Evolutionary conservation across 2,113 vertebrate genomes (phyloP), one percentile per base, ranked within the genome.

Genomic region (Echinops telfairi): DNA sequence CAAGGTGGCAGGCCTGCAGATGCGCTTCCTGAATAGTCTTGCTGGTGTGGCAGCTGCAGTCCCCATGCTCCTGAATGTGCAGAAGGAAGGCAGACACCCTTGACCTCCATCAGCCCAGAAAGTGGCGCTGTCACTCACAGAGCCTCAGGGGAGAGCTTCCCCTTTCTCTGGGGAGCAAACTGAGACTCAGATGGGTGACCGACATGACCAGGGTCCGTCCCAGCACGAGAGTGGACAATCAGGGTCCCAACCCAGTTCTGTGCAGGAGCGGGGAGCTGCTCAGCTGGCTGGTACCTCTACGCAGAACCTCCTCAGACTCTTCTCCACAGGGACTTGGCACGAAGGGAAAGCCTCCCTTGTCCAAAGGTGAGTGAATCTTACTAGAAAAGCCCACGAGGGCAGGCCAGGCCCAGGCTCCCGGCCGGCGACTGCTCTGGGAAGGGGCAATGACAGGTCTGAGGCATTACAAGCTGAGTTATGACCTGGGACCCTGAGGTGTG

Each of bases 101-200:
- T 2, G 71, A 29, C 83, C 47, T 53, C 47, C 60, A 2, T 16
- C 31, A 6, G 6, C 17, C 29, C 64, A 2, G 80, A 33, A 36
- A 2, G 33, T 15, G 43, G 22, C 40, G 20, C 7, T 1, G 16
- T 40, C 3, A 5, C 12, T 14, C 29, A 36, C 20, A 0, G 0
- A 4, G 14, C 19, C 77, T 36, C 36, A 4, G 22, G 9, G 62
- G 71, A 33, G 2, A 2, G 0, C 3, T 33, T 17, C 73, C 8
- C 14, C 40, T 62, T 93, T 89, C 77, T 31, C 62, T 73, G 58
- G 60, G 1, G 33, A 89, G 29, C 70, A 89, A 80, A 86, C 38
- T 73, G 90, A 94, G 91, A 76, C 58, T 82, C 68, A 83, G 62
- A 36, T 33, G 91, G 68, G 33, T 40, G 14, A n/a, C n/a, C n/a